phyloP scores from a whole-genome alignment of 2,888 invertebrate genomes.

The Phymatocera aterrima region DNA sequence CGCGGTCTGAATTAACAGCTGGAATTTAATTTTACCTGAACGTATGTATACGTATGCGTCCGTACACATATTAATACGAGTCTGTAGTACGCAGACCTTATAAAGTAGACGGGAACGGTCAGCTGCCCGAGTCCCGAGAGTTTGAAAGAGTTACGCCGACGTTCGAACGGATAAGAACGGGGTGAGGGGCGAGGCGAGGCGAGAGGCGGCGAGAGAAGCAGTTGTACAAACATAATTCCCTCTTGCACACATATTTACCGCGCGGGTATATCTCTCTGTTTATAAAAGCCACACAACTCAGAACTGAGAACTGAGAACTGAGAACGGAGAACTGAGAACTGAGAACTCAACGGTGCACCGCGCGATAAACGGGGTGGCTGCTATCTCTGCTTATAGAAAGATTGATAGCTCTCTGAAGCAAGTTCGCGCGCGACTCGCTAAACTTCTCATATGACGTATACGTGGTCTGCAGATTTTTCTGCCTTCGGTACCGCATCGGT shows the following conservation, averaged over 20 bases:
- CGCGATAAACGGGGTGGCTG: slow-evolving; percentile 26
- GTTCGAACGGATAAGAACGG: not conserved
- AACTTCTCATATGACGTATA: not conserved
- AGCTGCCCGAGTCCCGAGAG: not conserved
- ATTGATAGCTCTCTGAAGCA: slow-evolving; percentile 21
- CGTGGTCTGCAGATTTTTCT: not conserved
- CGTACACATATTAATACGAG: no score
- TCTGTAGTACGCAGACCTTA: not conserved
- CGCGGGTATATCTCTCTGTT: slow-evolving; percentile 19
- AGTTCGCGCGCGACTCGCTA: not conserved
- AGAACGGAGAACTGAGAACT: not conserved
- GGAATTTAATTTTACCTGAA: no score
- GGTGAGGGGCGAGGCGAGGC: not conserved
- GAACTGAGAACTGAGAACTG: not conserved
- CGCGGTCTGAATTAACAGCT: no score
- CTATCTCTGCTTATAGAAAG: slow-evolving; percentile 11
- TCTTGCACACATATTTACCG: slow-evolving; percentile 36
- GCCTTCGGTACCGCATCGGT: no score
- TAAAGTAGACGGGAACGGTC: not conserved
- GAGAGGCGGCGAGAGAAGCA: slow-evolving; percentile 7
- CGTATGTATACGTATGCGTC: no score
- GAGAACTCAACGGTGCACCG: not conserved
- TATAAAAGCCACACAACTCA: slow-evolving; percentile 38
- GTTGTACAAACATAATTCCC: slow-evolving; percentile 43
- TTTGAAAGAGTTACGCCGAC: slow-evolving; percentile 10